Evolutionary conservation across 2,888 invertebrate species (phyloP), one percentile per base, ranked within the genome.

Genomic region (Yponomeuta sedellus): DNA sequence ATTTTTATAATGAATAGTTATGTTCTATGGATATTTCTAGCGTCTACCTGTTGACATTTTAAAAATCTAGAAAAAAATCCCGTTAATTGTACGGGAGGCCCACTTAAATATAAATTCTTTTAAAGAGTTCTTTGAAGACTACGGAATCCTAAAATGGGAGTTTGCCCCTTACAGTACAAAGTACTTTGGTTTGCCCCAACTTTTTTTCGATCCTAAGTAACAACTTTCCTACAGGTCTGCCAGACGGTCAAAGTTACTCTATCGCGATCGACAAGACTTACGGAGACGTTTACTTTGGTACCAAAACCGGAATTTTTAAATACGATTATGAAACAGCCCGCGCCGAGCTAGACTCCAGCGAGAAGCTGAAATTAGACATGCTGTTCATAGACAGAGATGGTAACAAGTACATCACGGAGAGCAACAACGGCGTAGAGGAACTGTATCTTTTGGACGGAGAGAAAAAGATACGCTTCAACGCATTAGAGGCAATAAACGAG

Each of bases 351-450:
- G 69, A 82, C 11, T 78, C 81, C 0, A 77, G 76, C 64, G 77
- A 74, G 2, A 71, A 74, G 59, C 69, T 83, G 25, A 83, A 81
- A 69, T 70, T 86, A 2, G 80, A 86, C 68, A 84, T 83, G 81
- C 75, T 88, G 64, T 82, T 83, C 69, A 73, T 88, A 25, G 88
- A 87, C 69, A 85, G 79, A 71, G 80, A 88, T 66, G 80, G 88
- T 44, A 88, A 86, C 67, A 86, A 84, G 72, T 87, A 83, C 70
- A 74, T 86, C 4, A 83, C 84, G 11, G 81, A 86, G 66, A 81
- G 77, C 66, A 75, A 78, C 12, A 75, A 87, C 61, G 88, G 87
- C 5, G 70, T 83, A 10, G 82, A 87, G 71, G 82, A 87, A 68
- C 69, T 87, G 4, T 88, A 83, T 69, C 72, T 84, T 3, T 70